Evolutionary conservation across 2,888 invertebrate species (phyloP), one percentile per base, ranked within the genome.

Genomic region (Athalia rosae): DNA sequence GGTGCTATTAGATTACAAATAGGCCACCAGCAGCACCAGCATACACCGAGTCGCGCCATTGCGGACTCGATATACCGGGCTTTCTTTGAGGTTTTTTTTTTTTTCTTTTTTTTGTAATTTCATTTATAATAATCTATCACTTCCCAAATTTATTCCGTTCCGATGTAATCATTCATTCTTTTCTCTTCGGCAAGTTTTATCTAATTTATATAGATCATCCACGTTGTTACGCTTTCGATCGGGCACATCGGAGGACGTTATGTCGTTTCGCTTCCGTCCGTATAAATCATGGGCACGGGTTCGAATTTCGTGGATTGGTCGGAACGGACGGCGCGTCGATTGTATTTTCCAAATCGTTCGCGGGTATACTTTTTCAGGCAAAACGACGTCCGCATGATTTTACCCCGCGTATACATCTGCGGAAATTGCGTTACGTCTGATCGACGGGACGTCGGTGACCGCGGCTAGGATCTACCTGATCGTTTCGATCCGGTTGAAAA

Each of bases 1-100:
- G 43, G 43, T 45, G 69, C 56, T 69, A 69, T 69, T 69, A 69
- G 58, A 69, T 69, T 28, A 69, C 53, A 69, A 69, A 69, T 45
- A 56, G 69, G 56, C 58, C 69, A 69, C 69, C 56, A 48, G 43
- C 64, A 43, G 28, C 28, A 11, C 63, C 47, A 28, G 66, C 8
- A 50, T 28, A 67, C 50, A 9, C 11, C 50, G 50, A 7, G 7
- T 50, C 11, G 50, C 7, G 11, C 11, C 7, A 7, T 50, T 4
- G 11, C 53, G 28, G 15, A 66, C 41, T 15, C 53, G 53, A 50
- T 50, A 13, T 64, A 53, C 53, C 4, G 41, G 53, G 8, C 2
- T 50, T 11, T 67, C 67, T 41, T 9, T 53, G 6, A 48, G n/a
- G 8, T 50, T 50, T 50, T 66, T 7, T 13, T 13, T 43, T 45